Evolutionary conservation across 2,888 invertebrate species (phyloP).

Genomic region (Eristalis tenax): DNA sequence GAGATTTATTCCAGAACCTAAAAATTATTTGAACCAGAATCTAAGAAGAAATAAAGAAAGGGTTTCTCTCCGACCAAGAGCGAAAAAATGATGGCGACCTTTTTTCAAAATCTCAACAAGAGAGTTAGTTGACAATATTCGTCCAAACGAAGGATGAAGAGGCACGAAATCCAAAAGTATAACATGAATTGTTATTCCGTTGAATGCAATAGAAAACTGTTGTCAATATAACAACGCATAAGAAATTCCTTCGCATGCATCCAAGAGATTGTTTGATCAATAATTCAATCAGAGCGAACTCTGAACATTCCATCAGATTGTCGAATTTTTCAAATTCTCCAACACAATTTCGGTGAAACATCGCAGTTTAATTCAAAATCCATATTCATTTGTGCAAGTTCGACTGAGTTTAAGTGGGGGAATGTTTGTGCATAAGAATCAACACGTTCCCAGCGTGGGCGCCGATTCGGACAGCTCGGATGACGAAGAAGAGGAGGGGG

Average conservation of each 20-base stretch:
- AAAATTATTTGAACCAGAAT: no score
- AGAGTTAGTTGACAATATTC: no score
- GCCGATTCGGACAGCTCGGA: constrained; percentile 83
- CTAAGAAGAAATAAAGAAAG: no score
- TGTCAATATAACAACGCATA: not conserved
- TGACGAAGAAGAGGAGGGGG: constrained; percentile 83
- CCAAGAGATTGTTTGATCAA: constrained; percentile 63
- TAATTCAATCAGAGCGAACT: constrained; percentile 41
- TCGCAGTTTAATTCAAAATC: not conserved
- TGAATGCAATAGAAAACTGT: not conserved
- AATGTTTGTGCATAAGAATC: constrained; percentile 84
- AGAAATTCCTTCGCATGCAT: constrained; percentile 19
- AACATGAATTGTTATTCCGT: not conserved
- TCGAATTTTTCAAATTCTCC: constrained; percentile 42
- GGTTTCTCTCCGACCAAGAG: no score
- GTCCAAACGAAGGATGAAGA: not conserved
- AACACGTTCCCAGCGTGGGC: constrained; percentile 80
- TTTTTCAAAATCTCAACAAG: no score
- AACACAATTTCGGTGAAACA: constrained; percentile 43
- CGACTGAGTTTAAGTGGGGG: constrained; percentile 1
- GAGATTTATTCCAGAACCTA: no score
- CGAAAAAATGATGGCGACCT: no score
- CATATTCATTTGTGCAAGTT: constrained; percentile 65
- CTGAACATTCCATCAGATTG: constrained; percentile 57
- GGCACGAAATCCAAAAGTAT: not conserved